Evolutionary conservation across 2,113 vertebrate species (phyloP), one percentile per base, ranked within the genome.

Genomic region (Natator depressus): DNA sequence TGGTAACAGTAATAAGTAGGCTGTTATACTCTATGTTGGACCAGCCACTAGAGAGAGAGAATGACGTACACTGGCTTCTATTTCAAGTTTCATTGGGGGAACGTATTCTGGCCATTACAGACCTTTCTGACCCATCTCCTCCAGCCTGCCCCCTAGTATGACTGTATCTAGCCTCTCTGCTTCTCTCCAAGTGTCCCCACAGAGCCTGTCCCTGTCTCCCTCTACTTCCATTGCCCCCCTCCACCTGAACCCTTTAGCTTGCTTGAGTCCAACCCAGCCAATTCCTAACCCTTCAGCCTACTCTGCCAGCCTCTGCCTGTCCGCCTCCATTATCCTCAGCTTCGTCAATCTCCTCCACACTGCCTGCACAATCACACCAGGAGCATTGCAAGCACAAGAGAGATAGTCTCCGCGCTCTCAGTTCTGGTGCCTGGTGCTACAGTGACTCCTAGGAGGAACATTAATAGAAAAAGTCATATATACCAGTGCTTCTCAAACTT

Each of bases 131-230:
- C 31, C 31, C 31, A 65, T 65, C 14, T 65, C 14, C 62, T 65
- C 10, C 31, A 65, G 31, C 35, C 35, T 69, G 47, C 69, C 89
- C 16, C 0, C 25, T 46, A 2, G 81, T 5, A 4, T 35, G 29
- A 31, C 62, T 16, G 35, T 31, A 3, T 31, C 69, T 79, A 79
- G 2, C 42, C 20, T 88, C 80, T 92, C 50, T 6, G 49, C 22
- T 72, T 6, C 14, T n/a, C 47, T 46, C 49, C 17, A 85, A 62
- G 90, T 89, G 10, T 57, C 27, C 47, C 35, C 72, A 22, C 17
- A 11, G 11, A 65, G 10, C n/a, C 2, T 10, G 65, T 1, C 0
- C 0, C 5, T 20, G 42, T 65, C 91, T 91, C 17, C 8, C 13
- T 6, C 55, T 65, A 35, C 62, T 65, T 31, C 31, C 57, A 62